Conservation (phyloP, 2,888 invertebrate species). For the Pristionchus entomophagus region DNA sequence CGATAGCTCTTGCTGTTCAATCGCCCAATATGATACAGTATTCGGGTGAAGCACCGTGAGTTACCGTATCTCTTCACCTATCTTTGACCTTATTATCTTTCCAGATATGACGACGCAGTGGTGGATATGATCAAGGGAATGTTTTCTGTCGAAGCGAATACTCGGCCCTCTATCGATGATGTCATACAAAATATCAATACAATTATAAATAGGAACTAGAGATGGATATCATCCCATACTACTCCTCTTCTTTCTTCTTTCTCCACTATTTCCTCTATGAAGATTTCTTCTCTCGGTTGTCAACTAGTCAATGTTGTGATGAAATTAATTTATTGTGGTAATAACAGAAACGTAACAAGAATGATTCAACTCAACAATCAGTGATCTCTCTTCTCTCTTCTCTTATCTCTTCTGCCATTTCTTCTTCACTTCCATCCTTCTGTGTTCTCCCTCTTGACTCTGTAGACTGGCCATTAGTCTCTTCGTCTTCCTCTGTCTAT, state of each 20-base stretch:
- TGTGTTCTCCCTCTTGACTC: constrained; percentile 68
- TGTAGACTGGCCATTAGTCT: constrained; percentile 66
- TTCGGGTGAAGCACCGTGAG: constrained; percentile 53
- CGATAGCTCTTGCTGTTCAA: constrained; percentile 87
- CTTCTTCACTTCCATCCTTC: constrained; percentile 60
- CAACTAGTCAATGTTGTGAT: constrained; percentile 29
- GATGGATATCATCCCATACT: neutral
- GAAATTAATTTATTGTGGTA: constrained; percentile 12
- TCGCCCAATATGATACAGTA: constrained; percentile 65
- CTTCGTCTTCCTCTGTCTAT: constrained; percentile 63
- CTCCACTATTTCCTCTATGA: constrained; percentile 17
- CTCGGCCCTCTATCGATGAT: constrained; percentile 50
- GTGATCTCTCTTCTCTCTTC: neutral
- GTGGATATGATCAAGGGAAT: constrained; percentile 52
- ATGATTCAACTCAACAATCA: constrained; percentile 7
- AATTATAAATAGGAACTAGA: constrained; percentile 1
- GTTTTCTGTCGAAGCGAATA: constrained; percentile 49
- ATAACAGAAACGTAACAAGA: constrained; percentile 36
- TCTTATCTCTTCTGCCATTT: constrained; percentile 62
- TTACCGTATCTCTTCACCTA: neutral
- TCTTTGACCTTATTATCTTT: neutral
- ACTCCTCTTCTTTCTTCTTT: neutral
- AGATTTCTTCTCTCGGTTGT: constrained; percentile 19
- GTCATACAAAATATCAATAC: constrained; percentile 29
- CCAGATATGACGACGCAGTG: constrained; percentile 43